Evolutionary conservation across 2,113 vertebrate genomes (phyloP).

Genomic region (Lagopus muta): DNA sequence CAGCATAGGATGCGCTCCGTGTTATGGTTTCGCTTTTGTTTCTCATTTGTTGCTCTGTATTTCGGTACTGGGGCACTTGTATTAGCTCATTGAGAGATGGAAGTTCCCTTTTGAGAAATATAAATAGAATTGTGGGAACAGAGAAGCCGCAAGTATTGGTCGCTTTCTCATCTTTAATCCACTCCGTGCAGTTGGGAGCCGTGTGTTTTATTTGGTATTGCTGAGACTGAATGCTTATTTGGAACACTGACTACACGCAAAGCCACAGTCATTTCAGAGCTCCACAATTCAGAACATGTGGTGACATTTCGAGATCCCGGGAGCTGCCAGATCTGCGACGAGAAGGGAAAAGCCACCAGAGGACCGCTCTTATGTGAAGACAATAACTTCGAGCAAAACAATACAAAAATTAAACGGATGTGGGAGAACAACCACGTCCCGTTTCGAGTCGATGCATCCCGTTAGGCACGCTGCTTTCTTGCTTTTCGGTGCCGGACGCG

Average conservation of each 20-base stretch:
- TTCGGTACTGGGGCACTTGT: not conserved
- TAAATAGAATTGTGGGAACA: slow-evolving; percentile 51
- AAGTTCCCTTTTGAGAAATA: slow-evolving; percentile 30
- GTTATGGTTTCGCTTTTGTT: not conserved
- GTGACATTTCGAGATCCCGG: not conserved
- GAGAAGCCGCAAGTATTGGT: slow-evolving; percentile 40
- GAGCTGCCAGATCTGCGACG: slow-evolving; percentile 3
- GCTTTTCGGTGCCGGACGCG: not conserved
- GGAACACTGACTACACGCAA: slow-evolving; percentile 46
- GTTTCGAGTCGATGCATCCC: not conserved
- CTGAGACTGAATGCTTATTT: slow-evolving; percentile 52
- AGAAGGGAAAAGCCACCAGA: slow-evolving; percentile 15
- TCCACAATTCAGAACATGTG: slow-evolving; percentile 60
- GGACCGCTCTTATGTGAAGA: not conserved
- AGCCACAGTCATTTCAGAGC: not conserved
- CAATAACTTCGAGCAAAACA: not conserved
- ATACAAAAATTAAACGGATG: not conserved
- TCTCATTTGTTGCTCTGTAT: not conserved
- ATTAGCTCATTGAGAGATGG: not conserved
- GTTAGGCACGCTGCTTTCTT: not conserved
- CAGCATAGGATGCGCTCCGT: not conserved
- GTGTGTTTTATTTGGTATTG: slow-evolving; percentile 36
- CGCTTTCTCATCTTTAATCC: slow-evolving; percentile 30
- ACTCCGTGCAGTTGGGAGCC: not conserved
- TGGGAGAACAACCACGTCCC: not conserved